Base-by-base conservation (phyloP, 2,888 invertebrate genomes). In the Phyllotreta striolata region DNA sequence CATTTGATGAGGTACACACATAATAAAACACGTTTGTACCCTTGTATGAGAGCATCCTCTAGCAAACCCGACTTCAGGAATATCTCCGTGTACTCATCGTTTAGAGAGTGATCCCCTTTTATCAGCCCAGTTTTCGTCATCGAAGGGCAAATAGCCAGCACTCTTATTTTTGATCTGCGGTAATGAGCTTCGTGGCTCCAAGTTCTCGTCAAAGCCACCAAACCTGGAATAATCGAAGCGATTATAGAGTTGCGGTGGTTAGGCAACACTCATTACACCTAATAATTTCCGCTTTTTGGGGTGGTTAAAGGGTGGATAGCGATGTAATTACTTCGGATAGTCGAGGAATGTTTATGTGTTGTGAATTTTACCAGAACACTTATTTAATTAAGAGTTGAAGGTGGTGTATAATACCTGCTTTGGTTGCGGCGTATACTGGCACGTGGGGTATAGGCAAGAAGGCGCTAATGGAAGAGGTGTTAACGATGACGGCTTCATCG, bases 111-210 rank as follows among this genome's bases (percentile, higher is more conserved):
- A 24, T 24, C 24, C 4, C 24, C 24, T 24, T 24, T 24, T 24
- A 24, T 24, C 24, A 24, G 4, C 4, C 4, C 24, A 0, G 84
- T 84, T 44, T 80, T 75, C 0, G 84, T 85, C 43, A 82, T 82
- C 1, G 85, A 85, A 5, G 85, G 85, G 68, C 85, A 85, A 39
- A 86, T 76, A 0, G 81, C 82, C 5, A 85, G 74, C 2, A 85
- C 83, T 66, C 83, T 80, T 0, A 86, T 83, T 4, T 84, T 84
- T 35, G 79, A 82, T 58, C 79, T 78, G 1, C 80, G 77, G 63
- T 71, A 84, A 37, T 67, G 67, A 4, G 39, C 9, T 13, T 13
- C 12, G 9, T 13, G 24, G 38, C 70, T 70, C 69, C 69, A 72
- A 1, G 55, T 37, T 13, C 62, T 39, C 1, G 72, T 69, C 40